Conservation (phyloP, 2,888 invertebrate genomes). For the Margaritifera margaritifera region DNA sequence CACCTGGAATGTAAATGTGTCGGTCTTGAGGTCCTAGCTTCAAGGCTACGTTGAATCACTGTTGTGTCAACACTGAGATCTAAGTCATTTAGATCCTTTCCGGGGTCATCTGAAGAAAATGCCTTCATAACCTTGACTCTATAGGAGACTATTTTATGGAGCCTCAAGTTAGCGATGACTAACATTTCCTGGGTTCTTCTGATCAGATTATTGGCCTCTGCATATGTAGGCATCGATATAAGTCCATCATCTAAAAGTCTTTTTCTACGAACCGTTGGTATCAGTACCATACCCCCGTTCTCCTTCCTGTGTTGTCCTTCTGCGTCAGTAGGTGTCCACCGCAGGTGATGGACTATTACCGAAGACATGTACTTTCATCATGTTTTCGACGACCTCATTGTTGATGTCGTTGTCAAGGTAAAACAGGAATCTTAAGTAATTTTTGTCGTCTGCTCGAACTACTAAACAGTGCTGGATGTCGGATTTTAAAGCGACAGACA, state of each 20-base stretch:
- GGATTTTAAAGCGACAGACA: neutral
- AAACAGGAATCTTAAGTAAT: neutral
- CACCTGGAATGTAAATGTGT: too few relatives aligned
- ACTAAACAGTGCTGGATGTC: neutral
- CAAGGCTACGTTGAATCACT: too few relatives aligned
- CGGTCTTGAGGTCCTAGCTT: too few relatives aligned
- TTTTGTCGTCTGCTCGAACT: neutral
- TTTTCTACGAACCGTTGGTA: neutral
- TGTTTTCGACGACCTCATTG: conserved; percentile 2
- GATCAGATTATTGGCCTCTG: too few relatives aligned
- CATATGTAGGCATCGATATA: neutral
- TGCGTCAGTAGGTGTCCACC: conserved; percentile 19
- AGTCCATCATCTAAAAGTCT: conserved; percentile 1
- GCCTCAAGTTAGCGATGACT: too few relatives aligned
- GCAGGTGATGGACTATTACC: conserved; percentile 21
- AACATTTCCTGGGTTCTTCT: too few relatives aligned
- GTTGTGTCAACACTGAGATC: neutral
- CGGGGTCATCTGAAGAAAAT: too few relatives aligned
- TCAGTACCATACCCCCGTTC: neutral
- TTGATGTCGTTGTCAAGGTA: conserved; percentile 4
- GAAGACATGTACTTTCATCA: conserved; percentile 19
- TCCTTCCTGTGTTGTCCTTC: conserved; percentile 1
- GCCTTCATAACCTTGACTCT: too few relatives aligned
- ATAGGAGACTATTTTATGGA: too few relatives aligned
- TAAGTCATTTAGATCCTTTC: too few relatives aligned